Evolutionary conservation across 2,797 vertebrate species (phyloP), one percentile per base, ranked within the genome.

Genomic region (Sebastes ruberrimus): DNA sequence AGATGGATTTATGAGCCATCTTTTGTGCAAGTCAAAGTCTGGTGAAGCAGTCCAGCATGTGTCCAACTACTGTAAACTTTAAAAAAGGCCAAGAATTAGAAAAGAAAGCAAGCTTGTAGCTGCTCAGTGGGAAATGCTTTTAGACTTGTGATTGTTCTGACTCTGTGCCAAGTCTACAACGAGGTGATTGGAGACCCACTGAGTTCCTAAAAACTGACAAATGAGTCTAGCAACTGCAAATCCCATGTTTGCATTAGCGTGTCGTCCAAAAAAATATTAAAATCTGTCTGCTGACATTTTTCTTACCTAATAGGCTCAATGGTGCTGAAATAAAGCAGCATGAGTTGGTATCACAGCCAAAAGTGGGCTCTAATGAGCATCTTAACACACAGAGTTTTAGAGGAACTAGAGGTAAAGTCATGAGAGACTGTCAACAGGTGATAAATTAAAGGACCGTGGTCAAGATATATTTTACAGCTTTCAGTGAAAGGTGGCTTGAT

Each of bases 171-270:
- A 77, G 63, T 85, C 52, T 33, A 79, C 53, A 77, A 64, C 6
- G 74, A 86, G 64, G 64, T 85, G 78, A 82, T 76, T 69, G 38
- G 2, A 66, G 79, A 80, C 52, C 35, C 59, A 35, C 28, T 16
- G 63, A 78, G 74, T 66, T 84, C 70, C 59, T 82, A 70, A 86
- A 89, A 84, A 35, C 67, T 77, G 71, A 86, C 70, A 76, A 90
- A 84, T 55, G 77, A 69, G 42, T 71, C 66, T 60, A 4, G 10
- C 18, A 25, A 69, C 46, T 67, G 49, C 14, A 70, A 72, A 73
- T 76, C 80, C 70, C 23, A 53, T 49, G 80, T 78, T 82, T 77
- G 75, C 22, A 46, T 71, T 69, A 73, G 83, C 42, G 69, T 66
- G 30, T 71, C 55, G 10, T 78, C 7, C 28, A n/a, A 22, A 70